Percentiles rank a stretch among this genome's conserved stretches.
These are phyloP conservation scores for Chloebia gouldiae DNA, from an alignment of 2,113 vertebrate species.

Conservation along the genomic window DNA sequence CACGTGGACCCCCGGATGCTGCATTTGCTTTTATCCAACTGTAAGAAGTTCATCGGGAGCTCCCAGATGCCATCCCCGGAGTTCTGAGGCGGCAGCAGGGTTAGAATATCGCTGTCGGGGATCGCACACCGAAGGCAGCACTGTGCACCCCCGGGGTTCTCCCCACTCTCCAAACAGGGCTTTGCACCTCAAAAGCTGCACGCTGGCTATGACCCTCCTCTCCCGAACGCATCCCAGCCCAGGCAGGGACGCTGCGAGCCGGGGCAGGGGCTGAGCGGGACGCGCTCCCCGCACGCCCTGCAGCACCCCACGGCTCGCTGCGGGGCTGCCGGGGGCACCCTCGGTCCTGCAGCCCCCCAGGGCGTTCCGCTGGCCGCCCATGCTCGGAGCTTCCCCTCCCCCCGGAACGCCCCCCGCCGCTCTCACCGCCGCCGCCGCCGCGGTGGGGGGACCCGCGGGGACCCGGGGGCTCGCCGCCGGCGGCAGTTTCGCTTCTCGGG, in stretches of 20 bases:
- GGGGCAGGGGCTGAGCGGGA: neutral
- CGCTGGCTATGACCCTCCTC: neutral
- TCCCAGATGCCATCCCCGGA: neutral
- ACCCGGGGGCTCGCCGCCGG: neutral
- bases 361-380: neutral
- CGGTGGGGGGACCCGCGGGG: neutral
- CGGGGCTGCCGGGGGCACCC: neutral
- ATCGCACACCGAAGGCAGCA: neutral
- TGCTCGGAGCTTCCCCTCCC: neutral
- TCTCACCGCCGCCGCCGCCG: neutral
- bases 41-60: neutral
- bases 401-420: neutral
- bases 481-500: conserved; percentile 11
- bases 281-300: neutral
- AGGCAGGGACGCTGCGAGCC: neutral
- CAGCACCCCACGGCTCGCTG: neutral
- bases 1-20: neutral
- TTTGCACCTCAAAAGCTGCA: neutral
- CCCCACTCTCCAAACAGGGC: neutral
- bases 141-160: neutral
- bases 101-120: neutral
- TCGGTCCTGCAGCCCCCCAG: neutral
- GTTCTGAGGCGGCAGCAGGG: neutral
- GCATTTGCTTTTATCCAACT: neutral
- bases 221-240: neutral